These are phyloP conservation scores for Bujurquina vittata DNA, from an alignment of 2,113 vertebrate species.

Conservation along the genomic window DNA sequence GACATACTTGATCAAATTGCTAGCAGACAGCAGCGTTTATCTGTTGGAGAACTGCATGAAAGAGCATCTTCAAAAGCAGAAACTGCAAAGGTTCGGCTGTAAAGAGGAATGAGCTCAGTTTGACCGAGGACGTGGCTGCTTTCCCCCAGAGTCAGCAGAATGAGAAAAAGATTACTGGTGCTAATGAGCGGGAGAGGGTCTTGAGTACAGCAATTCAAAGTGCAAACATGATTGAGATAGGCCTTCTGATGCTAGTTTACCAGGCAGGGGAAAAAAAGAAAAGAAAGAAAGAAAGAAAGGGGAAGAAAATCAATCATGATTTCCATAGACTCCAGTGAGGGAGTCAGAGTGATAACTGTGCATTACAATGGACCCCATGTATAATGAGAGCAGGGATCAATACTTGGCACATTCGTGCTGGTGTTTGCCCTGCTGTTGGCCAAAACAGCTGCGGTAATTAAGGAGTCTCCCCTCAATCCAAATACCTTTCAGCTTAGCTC, in stretches of 20 bases:
- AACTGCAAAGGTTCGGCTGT: background rate
- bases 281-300: background rate
- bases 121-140: background rate
- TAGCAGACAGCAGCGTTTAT: slow-evolving; percentile 18
- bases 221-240: slow-evolving; percentile 63
- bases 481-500: slow-evolving; percentile 31
- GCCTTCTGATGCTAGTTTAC: slow-evolving; percentile 25
- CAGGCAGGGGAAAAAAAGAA: background rate
- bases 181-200: slow-evolving; percentile 40
- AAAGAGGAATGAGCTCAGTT: background rate
- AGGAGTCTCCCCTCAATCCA: slow-evolving; percentile 55
- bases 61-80: slow-evolving; percentile 26
- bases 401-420: slow-evolving; percentile 61
- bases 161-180: slow-evolving; percentile 10
- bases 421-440: slow-evolving; percentile 56
- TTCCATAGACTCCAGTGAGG: slow-evolving; percentile 64
- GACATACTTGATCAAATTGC: background rate
- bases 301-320: slow-evolving; percentile 69
- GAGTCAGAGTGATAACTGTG: slow-evolving; percentile 67
- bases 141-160: slow-evolving; percentile 3
- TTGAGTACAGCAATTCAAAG: slow-evolving; percentile 41
- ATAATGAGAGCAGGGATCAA: slow-evolving; percentile 72
- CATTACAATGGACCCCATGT: slow-evolving; percentile 55
- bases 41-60: background rate
- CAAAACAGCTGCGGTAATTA: slow-evolving; percentile 74